phyloP scores from a whole-genome alignment of 2,113 vertebrate species.

The Pogona vitticeps region DNA sequence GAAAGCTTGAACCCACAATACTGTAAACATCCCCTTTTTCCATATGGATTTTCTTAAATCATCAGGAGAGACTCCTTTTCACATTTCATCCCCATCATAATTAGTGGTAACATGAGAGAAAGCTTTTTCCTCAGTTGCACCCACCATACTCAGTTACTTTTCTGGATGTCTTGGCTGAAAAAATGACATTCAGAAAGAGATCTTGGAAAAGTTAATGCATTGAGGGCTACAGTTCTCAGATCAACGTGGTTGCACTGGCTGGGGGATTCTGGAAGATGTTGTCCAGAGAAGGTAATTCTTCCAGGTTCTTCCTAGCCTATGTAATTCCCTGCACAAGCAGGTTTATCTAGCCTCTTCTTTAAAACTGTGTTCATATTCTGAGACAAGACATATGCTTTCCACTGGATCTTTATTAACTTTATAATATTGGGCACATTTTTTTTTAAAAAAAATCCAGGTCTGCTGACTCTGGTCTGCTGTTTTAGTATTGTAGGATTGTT shows the following conservation, averaged over 20 bases:
- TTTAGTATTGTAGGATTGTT: neutral
- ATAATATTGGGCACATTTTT: neutral
- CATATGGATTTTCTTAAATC: neutral
- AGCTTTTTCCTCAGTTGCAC: neutral
- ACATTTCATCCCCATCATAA: neutral
- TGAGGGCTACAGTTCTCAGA: no score
- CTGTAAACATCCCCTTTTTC: neutral
- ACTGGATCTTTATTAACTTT: neutral
- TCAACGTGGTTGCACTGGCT: neutral
- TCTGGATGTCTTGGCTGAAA: no score
- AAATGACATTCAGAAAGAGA: neutral
- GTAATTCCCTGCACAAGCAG: neutral
- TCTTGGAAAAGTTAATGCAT: neutral
- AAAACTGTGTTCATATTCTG: neutral
- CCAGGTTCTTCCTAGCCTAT: no score
- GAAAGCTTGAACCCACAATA: neutral
- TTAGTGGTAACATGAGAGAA: neutral
- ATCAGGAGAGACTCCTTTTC: neutral
- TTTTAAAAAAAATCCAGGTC: neutral
- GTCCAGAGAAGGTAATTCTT: no score
- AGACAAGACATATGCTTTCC: no score
- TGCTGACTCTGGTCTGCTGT: neutral
- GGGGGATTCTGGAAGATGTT: no score
- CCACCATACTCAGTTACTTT: no score
- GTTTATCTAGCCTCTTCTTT: neutral